Base-by-base conservation (phyloP, 1,140 invertebrate genomes). In the Brachionus asplanchnoidis region DNA sequence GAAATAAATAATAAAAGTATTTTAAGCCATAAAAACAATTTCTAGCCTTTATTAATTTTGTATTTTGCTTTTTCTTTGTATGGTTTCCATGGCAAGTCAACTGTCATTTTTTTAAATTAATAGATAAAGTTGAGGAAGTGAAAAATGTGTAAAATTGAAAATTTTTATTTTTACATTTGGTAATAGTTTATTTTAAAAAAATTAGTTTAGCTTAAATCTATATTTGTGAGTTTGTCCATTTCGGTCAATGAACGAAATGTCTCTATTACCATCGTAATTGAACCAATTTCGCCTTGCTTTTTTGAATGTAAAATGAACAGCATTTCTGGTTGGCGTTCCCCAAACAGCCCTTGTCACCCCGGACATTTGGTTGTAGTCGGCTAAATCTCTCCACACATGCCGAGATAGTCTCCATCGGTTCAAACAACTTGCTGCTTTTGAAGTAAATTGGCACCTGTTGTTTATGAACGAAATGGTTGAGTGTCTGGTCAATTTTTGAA, bases 281-380 rank as follows among this genome's bases (percentile, higher is more conserved):
- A 82, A 82, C 79, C 79, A 82, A 82, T 65, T 82, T 2, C 26
- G 9, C 32, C 79, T 82, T 7, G 65, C 65, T 68, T 65, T 82
- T 82, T 82, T 82, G 53, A 82, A 82, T 65, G 79, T 82, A 68
- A 82, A 82, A 65, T 82, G 53, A 46, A 82, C 79, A 17, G 79
- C 79, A n/a, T 68, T 82, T 44, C 82, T 42, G 4, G 82, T 70
- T 20, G 60, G 60, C 20, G 26, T 20, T 70, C 60, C 84, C 95
- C 95, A 97, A 90, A 94, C 94, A 23, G 95, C 94, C 89, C 95
- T 91, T 89, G 95, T 95, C 1, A 96, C 92, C 56, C 95, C 95
- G 60, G 93, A 92, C 14, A 97, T 87, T 90, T 94, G 93, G 90
- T 97, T 97, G 89, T 97, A 94, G 91, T 98, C 96, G 1, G 94